phyloP scores from a whole-genome alignment of 2,888 invertebrate genomes.

The Elmis aenea region DNA sequence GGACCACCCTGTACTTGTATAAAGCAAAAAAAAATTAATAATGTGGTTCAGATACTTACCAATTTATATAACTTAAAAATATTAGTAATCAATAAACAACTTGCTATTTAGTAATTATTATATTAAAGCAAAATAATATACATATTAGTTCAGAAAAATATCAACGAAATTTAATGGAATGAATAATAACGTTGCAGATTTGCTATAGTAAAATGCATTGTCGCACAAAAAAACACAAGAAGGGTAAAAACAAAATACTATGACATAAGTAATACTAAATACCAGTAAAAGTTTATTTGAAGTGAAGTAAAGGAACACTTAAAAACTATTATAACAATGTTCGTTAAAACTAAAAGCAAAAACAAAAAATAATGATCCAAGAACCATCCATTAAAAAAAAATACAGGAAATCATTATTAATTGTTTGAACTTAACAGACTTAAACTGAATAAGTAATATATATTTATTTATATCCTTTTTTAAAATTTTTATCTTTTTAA shows the following conservation, averaged over 20 bases:
- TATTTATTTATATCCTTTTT: too few species aligned
- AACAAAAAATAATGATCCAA: conserved; percentile 7
- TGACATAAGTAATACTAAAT: conserved; percentile 1
- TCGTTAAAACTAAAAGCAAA: conserved; percentile 1
- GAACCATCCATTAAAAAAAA: conserved; percentile 1
- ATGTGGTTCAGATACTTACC: too few species aligned
- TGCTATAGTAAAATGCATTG: too few species aligned
- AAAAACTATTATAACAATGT: conserved; percentile 5
- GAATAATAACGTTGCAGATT: conserved; percentile 2
- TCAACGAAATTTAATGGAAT: conserved; percentile 2
- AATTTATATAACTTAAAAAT: too few species aligned
- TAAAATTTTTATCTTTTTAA: conserved; percentile 9
- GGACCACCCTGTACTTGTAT: too few species aligned
- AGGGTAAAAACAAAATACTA: conserved; percentile 1
- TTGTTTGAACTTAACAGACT: conserved; percentile 4
- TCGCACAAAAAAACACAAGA: neutral
- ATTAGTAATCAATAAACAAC: too few species aligned
- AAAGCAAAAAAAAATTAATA: too few species aligned
- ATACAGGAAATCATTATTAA: conserved; percentile 6
- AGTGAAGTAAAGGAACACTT: conserved; percentile 3
- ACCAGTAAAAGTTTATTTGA: neutral
- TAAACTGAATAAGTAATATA: conserved; percentile 6
- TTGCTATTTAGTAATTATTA: too few species aligned
- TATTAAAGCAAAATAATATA: too few species aligned
- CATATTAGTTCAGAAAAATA: too few species aligned